Percentiles rank a stretch among this genome's conserved stretches.
phyloP scores from a whole-genome alignment of 1,140 invertebrate genomes.

The Brachionus rotundiformis region DNA sequence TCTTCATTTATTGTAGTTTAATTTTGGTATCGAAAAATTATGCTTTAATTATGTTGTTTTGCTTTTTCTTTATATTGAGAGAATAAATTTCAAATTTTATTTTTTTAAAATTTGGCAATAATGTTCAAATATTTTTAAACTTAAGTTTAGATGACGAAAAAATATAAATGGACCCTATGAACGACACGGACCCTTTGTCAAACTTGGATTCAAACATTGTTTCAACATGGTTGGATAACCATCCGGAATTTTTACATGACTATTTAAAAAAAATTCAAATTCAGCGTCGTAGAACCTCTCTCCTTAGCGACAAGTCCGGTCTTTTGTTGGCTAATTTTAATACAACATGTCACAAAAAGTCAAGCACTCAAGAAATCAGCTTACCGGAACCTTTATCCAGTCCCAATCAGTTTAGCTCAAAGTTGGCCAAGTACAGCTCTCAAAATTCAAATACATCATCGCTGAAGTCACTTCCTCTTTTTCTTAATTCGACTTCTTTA shows the following conservation, averaged over 20 bases:
- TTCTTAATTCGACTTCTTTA: background rate
- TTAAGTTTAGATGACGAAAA: background rate
- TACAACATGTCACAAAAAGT: constrained; percentile 56
- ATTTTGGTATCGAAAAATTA: constrained; percentile 9
- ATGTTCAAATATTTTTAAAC: background rate
- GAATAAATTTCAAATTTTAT: background rate
- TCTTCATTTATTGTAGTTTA: background rate
- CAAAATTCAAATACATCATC: constrained; percentile 31
- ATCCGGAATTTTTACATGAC: constrained; percentile 88
- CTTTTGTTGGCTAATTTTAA: constrained; percentile 60
- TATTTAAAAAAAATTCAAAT: constrained; percentile 87
- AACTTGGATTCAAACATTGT: background rate
- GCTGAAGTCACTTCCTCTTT: background rate
- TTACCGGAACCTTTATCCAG: constrained; percentile 35
- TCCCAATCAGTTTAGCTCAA: constrained; percentile 87
- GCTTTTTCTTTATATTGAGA: background rate
- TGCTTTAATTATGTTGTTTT: constrained; percentile 5
- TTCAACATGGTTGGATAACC: constrained; percentile 82
- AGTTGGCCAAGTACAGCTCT: constrained; percentile 82
- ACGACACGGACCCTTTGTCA: background rate
- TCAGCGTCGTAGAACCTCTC: constrained; percentile 55
- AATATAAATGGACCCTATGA: background rate
- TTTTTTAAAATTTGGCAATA: background rate
- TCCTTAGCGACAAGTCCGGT: constrained; percentile 64
- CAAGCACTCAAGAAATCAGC: constrained; percentile 58